Conservation (phyloP, 2,888 invertebrate species). For the Eupithecia inturbata region DNA sequence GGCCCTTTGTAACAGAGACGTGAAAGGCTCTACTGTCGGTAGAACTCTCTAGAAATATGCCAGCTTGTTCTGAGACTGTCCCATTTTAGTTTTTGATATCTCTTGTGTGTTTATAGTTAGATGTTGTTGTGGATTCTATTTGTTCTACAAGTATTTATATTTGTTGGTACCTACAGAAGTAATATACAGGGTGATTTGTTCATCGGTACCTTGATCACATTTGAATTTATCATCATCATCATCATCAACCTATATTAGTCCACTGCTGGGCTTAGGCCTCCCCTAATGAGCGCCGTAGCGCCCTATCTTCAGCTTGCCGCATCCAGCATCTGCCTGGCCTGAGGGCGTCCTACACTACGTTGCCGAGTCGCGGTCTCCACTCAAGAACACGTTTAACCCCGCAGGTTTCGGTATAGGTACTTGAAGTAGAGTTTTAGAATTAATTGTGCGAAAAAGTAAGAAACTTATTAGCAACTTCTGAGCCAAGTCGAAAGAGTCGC, state of each 20-base stretch:
- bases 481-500: neutral
- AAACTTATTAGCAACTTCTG: neutral
- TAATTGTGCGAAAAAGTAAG: neutral
- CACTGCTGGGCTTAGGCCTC: no score
- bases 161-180: neutral
- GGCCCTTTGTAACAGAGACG: neutral
- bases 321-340: no score
- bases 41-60: conserved; percentile 3
- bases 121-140: neutral
- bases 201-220: neutral
- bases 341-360: no score
- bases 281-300: no score
- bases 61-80: conserved; percentile 1
- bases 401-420: no score
- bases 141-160: no score
- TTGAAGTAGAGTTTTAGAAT: neutral
- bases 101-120: neutral
- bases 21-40: neutral
- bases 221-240: no score
- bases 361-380: no score
- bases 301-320: no score
- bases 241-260: no score
- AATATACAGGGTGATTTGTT: neutral
- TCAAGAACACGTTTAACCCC: no score
- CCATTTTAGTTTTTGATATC: neutral